These are phyloP conservation scores for Zalophus californianus DNA, from an alignment of 2,797 vertebrate species.

Conservation along the genomic window DNA sequence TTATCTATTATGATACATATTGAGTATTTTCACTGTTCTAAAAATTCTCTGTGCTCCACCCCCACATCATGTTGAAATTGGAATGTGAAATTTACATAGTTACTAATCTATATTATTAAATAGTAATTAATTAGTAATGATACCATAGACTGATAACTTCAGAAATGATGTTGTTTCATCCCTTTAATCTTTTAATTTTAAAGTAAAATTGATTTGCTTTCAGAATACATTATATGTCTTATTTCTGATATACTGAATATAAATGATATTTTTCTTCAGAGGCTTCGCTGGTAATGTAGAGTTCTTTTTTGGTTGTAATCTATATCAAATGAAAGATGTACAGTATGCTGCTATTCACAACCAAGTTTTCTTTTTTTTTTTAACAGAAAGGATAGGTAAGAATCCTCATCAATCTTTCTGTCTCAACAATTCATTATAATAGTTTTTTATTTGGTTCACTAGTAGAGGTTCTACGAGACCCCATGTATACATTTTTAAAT, in stretches of 20 bases:
- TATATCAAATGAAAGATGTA: neutral
- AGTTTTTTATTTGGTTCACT: neutral
- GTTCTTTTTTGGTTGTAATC: neutral
- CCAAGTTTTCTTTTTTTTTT: neutral
- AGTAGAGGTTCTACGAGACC: neutral
- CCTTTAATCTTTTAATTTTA: constrained; percentile 25
- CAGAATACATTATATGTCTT: neutral
- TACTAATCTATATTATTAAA: neutral
- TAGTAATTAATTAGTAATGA: neutral
- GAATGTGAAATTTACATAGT: neutral
- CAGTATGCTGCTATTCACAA: neutral
- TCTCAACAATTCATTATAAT: neutral
- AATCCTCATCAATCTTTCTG: neutral
- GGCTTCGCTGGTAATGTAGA: neutral
- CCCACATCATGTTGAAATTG: neutral
- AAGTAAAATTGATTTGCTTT: neutral
- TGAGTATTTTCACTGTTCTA: neutral
- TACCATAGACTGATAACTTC: neutral
- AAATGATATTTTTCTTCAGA: neutral
- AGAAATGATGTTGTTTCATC: neutral
- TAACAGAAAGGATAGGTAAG: neutral
- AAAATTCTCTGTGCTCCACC: neutral
- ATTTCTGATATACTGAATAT: neutral
- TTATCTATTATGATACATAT: neutral
- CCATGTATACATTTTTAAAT: constrained; percentile 49